A percentile compares a stretch with the other conserved stretches of the same genome.
Evolutionary conservation across 1,140 invertebrate genomes (phyloP).

Genomic region (Papilio polyxenes): DNA sequence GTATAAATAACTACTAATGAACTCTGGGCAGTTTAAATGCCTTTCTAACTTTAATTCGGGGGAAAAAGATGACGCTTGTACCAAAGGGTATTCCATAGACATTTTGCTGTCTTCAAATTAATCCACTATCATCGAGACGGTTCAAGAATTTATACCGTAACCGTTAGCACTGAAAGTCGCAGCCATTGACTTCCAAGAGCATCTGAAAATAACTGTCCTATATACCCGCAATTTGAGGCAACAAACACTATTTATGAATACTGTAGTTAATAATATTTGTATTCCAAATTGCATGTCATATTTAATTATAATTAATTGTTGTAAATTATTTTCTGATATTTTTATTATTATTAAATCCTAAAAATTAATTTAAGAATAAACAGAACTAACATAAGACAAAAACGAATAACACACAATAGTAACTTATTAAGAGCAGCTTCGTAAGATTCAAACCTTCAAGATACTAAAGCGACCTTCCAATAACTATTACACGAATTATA

Average conservation of each 20-base stretch:
- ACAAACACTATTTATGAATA: not conserved
- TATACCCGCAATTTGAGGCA: not conserved
- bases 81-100: too few relatives aligned
- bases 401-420: not conserved
- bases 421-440: too few relatives aligned
- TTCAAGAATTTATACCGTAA: not conserved
- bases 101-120: too few relatives aligned
- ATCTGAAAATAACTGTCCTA: slow-evolving; percentile 17
- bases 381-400: not conserved
- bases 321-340: too few relatives aligned
- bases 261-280: not conserved
- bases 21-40: too few relatives aligned
- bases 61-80: too few relatives aligned
- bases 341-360: too few relatives aligned
- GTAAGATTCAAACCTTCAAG: not conserved
- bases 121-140: too few relatives aligned
- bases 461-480: not conserved
- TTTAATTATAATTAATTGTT: too few relatives aligned
- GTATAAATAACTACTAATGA: too few relatives aligned
- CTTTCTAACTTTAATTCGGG: too few relatives aligned
- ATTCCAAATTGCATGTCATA: not conserved
- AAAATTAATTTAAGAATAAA: not conserved
- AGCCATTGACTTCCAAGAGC: not conserved
- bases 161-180: not conserved
- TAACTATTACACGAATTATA: not conserved